Evolutionary conservation across 2,113 vertebrate species (phyloP).

Genomic region (Sinocyclocheilus rhinocerous): DNA sequence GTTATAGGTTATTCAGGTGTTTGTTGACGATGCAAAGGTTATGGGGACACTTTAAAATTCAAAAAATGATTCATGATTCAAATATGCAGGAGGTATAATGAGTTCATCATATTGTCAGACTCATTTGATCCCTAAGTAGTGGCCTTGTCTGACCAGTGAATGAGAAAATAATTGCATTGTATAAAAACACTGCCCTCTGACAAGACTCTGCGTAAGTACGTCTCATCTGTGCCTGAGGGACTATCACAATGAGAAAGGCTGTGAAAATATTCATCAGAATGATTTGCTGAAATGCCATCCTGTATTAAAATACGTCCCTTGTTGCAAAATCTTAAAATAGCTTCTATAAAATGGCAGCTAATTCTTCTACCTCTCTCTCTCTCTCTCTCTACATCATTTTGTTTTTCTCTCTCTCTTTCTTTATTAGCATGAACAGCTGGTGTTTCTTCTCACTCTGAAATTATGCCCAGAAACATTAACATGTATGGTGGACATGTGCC

Average conservation of each 20-base stretch:
- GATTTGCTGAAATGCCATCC: conserved; percentile 60
- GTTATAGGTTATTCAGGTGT: not conserved
- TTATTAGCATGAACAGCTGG: conserved; percentile 52
- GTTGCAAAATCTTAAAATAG: conserved; percentile 50
- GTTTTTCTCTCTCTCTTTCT: too few relatives aligned
- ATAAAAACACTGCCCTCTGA: conserved; percentile 18
- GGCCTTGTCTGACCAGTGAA: conserved; percentile 14
- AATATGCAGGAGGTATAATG: conserved; percentile 4
- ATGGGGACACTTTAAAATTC: not conserved
- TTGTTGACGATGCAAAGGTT: not conserved
- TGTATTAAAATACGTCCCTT: conserved; percentile 50
- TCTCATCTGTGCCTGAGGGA: conserved; percentile 42
- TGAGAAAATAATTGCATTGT: conserved; percentile 15
- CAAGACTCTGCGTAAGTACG: conserved; percentile 55
- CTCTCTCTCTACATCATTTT: too few relatives aligned
- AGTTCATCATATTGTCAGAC: conserved; percentile 21
- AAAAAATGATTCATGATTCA: conserved; percentile 13
- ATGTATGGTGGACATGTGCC: conserved; percentile 41
- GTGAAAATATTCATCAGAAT: conserved; percentile 60
- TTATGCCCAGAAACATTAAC: conserved; percentile 38
- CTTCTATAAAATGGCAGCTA: conserved; percentile 39
- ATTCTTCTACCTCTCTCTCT: conserved; percentile 4
- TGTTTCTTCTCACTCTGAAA: conserved; percentile 42
- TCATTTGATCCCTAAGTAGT: conserved; percentile 28
- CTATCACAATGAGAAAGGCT: conserved; percentile 38